Evolutionary conservation across 2,113 vertebrate genomes (phyloP).

Genomic region (Puma concolor): DNA sequence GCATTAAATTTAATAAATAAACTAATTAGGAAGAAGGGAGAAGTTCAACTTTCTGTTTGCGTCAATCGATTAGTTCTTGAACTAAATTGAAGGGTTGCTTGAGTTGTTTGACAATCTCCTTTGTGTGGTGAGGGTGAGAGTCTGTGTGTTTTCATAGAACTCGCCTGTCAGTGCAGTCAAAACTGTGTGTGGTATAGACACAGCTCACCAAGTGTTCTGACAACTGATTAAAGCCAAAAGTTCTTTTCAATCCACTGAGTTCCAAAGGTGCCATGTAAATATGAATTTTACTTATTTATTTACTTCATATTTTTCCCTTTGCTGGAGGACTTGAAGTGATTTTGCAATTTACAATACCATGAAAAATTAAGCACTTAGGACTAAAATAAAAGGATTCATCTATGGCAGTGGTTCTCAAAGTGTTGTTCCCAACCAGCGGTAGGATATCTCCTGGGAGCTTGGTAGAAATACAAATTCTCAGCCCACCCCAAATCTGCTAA

Average conservation of each 20-base stretch:
- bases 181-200: neutral
- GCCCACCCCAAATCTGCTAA: neutral
- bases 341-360: conserved; percentile 10
- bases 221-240: neutral
- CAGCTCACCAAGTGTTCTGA: neutral
- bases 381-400: neutral
- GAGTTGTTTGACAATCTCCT: conserved; percentile 46
- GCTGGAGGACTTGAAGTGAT: neutral
- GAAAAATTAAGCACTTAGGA: neutral
- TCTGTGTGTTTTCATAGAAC: conserved; percentile 22
- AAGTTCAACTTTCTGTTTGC: neutral
- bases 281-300: neutral
- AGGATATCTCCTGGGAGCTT: neutral
- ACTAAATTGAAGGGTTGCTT: neutral
- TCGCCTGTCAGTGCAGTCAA: neutral
- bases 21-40: conserved; percentile 2
- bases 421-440: neutral
- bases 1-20: conserved; percentile 40
- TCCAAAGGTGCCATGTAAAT: neutral
- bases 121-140: neutral
- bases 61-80: conserved; percentile 18
- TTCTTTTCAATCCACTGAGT: conserved; percentile 2
- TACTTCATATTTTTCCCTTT: conserved; percentile 1
- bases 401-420: neutral
- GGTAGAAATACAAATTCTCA: neutral